Conservation (phyloP, 2,888 invertebrate species). For the Drosophila planitibia region DNA sequence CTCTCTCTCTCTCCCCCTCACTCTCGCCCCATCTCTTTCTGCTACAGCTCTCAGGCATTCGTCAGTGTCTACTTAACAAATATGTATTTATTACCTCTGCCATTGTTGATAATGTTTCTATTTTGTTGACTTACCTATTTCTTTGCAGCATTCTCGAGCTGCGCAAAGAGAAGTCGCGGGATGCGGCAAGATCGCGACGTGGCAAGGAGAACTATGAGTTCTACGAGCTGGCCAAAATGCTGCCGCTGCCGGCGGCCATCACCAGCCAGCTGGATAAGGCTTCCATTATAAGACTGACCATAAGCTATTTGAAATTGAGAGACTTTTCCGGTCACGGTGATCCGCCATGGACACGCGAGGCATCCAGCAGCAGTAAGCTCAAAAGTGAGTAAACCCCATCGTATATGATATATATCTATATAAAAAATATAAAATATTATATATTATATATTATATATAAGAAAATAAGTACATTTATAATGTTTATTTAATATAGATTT, state of each 20-base stretch:
- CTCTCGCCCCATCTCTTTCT: background rate
- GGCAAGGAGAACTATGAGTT: conserved; percentile 99
- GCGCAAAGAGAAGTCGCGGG: conserved; percentile 96
- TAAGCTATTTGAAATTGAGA: conserved; percentile 96
- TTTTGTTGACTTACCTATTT: conserved; percentile 7
- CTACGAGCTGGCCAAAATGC: conserved; percentile 97
- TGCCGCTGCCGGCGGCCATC: conserved; percentile 95
- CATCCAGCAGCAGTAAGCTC: conserved; percentile 91
- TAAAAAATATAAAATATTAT: no score
- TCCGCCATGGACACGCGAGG: conserved; percentile 96
- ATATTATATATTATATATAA: no score
- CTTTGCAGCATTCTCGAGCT: conserved; percentile 93
- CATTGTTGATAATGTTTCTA: conserved; percentile 42
- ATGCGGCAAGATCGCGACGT: conserved; percentile 95
- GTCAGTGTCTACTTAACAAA: conserved; percentile 75
- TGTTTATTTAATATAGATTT: no score
- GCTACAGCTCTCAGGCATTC: conserved; percentile 28
- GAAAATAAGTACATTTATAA: no score
- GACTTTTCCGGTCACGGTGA: conserved; percentile 98
- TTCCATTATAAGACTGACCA: conserved; percentile 97
- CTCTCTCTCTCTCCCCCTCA: background rate
- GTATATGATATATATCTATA: background rate
- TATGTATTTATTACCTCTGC: conserved; percentile 42
- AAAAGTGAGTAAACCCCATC: conserved; percentile 89
- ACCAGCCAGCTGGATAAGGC: conserved; percentile 98